Evolutionary conservation across 2,888 invertebrate genomes (phyloP).

Genomic region (Pycnomerus fuliginosus): DNA sequence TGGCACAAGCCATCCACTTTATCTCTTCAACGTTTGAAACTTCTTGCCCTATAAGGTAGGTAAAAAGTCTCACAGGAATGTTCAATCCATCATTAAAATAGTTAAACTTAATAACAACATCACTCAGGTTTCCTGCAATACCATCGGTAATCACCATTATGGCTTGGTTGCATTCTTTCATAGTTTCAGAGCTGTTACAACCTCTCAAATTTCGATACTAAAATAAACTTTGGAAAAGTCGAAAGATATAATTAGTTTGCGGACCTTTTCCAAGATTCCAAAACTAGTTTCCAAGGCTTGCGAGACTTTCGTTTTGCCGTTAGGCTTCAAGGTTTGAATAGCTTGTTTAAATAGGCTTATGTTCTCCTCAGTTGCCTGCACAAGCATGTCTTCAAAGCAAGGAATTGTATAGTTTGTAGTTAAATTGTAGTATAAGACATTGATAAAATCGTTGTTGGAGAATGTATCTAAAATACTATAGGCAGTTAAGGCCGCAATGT

Average conservation of each 20-base stretch:
- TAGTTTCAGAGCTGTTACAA: slow-evolving; percentile 48
- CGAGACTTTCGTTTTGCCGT: slow-evolving; percentile 82
- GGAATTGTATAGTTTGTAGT: slow-evolving; percentile 71
- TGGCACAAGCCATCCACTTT: slow-evolving; percentile 92
- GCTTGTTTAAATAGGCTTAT: slow-evolving; percentile 70
- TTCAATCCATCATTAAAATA: slow-evolving; percentile 65
- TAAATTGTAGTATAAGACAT: slow-evolving; percentile 80
- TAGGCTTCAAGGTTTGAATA: slow-evolving; percentile 66
- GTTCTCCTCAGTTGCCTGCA: slow-evolving; percentile 88
- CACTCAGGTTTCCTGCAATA: slow-evolving; percentile 82
- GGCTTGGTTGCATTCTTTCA: slow-evolving; percentile 81
- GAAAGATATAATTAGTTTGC: slow-evolving; percentile 28
- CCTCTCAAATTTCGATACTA: slow-evolving; percentile 52
- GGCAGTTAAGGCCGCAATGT: slow-evolving; percentile 83
- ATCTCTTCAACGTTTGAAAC: slow-evolving; percentile 87
- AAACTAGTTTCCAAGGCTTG: slow-evolving; percentile 83
- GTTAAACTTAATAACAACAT: slow-evolving; percentile 82
- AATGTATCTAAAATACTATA: slow-evolving; percentile 88
- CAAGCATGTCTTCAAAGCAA: slow-evolving; percentile 81
- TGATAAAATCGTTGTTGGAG: slow-evolving; percentile 97
- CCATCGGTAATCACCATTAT: slow-evolving; percentile 98
- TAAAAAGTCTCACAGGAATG: slow-evolving; percentile 89
- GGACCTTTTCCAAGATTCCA: slow-evolving; percentile 71
- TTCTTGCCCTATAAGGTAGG: slow-evolving; percentile 93
- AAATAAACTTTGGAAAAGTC: slow-evolving; percentile 12